These are phyloP conservation scores for Microctonus brassicae DNA, from an alignment of 2,888 invertebrate species.

Conservation along the genomic window DNA sequence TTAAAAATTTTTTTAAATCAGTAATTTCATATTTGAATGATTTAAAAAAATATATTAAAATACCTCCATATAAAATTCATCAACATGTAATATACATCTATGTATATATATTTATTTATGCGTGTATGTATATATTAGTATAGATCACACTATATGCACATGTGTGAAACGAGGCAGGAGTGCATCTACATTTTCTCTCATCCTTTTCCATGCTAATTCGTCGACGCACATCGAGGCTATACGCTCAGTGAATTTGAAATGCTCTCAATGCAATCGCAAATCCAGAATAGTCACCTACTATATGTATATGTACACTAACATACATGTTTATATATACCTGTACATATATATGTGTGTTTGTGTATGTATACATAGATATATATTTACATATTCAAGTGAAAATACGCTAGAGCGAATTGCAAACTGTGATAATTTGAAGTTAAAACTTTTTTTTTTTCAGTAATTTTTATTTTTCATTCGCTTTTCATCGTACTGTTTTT, in stretches of 20 bases:
- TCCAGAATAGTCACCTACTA: slow-evolving; percentile 8
- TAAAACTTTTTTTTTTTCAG: background rate
- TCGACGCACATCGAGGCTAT: slow-evolving; percentile 5
- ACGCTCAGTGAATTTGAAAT: slow-evolving; percentile 35
- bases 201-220: slow-evolving; percentile 20
- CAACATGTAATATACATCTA: too few relatives aligned
- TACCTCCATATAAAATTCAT: too few relatives aligned
- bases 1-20: too few relatives aligned
- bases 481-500: background rate
- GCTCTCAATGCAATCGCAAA: slow-evolving; percentile 20
- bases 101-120: too few relatives aligned
- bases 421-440: slow-evolving; percentile 10
- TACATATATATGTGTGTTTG: background rate
- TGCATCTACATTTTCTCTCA: slow-evolving; percentile 4
- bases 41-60: too few relatives aligned
- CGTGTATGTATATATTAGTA: background rate
- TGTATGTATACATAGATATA: slow-evolving; percentile 1
- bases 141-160: background rate
- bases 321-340: background rate
- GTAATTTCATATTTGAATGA: too few relatives aligned
- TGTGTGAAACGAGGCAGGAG: background rate
- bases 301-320: background rate
- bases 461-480: background rate
- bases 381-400: background rate
- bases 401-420: background rate